Conservation (phyloP, 2,888 invertebrate species). For the Drosophila pseudotakahashii region DNA sequence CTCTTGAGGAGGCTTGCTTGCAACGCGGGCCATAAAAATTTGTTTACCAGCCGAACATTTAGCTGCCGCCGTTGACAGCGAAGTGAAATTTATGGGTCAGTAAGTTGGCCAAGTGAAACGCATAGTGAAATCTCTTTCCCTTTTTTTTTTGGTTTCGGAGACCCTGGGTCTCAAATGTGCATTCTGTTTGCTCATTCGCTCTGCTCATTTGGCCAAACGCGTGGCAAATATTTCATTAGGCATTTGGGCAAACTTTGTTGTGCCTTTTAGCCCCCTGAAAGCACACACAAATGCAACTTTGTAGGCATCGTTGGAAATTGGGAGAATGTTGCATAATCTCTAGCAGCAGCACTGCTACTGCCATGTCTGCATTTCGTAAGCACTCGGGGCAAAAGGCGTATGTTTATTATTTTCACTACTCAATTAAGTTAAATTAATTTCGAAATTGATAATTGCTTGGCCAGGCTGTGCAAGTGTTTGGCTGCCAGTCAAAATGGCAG, state of each 20-base stretch:
- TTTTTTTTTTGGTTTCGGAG: neutral
- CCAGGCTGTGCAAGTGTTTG: constrained; percentile 42
- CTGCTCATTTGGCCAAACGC: constrained; percentile 63
- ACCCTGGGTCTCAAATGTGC: constrained; percentile 41
- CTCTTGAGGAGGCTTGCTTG: constrained; percentile 37
- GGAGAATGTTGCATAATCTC: constrained; percentile 53
- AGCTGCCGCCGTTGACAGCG: constrained; percentile 44
- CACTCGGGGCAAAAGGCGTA: constrained; percentile 42
- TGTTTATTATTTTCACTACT: constrained; percentile 78
- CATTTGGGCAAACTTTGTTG: constrained; percentile 69
- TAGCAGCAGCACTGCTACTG: neutral
- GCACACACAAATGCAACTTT: constrained; percentile 47
- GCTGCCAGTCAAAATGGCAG: constrained; percentile 58
- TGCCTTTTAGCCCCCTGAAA: constrained; percentile 48
- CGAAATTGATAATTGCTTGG: constrained; percentile 76
- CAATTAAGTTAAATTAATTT: constrained; percentile 81
- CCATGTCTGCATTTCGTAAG: constrained; percentile 34
- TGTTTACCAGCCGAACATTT: constrained; percentile 72
- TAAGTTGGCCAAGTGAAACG: constrained; percentile 69
- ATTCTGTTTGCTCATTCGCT: constrained; percentile 70
- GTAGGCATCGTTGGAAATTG: constrained; percentile 36
- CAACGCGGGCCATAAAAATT: constrained; percentile 66
- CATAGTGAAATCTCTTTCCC: constrained; percentile 19
- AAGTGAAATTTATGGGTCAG: constrained; percentile 77
- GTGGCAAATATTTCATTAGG: constrained; percentile 79